phyloP scores from a whole-genome alignment of 2,797 vertebrate genomes.

The Myotis findleyi region DNA sequence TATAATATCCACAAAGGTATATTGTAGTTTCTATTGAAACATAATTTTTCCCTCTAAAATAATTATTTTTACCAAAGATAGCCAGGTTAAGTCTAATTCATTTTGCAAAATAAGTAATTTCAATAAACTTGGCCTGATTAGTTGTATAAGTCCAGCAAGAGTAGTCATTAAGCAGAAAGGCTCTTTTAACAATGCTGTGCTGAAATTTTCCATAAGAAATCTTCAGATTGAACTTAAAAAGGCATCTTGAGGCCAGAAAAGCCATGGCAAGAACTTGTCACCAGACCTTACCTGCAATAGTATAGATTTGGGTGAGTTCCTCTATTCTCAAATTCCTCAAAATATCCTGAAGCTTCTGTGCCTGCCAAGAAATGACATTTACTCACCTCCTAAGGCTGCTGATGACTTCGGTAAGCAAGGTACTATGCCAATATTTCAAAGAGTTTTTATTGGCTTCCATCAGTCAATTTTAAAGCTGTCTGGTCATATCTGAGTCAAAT shows the following conservation, averaged over 20 bases:
- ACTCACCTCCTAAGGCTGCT: background rate
- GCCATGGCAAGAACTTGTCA: background rate
- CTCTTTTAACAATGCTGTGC: background rate
- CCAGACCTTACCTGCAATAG: background rate
- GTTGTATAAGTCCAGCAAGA: background rate
- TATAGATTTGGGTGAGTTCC: background rate
- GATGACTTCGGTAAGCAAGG: background rate
- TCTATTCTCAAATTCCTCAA: background rate
- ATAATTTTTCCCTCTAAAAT: background rate
- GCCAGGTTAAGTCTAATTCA: background rate
- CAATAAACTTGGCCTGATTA: background rate
- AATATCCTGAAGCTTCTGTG: background rate
- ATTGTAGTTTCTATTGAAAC: background rate
- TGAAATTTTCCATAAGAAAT: background rate
- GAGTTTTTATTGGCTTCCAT: background rate
- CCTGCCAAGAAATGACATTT: background rate
- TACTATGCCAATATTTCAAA: background rate
- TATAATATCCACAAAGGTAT: background rate
- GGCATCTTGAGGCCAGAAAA: background rate
- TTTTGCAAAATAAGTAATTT: constrained; percentile 12
- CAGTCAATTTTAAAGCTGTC: background rate
- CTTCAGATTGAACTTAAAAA: background rate
- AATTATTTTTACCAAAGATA: background rate
- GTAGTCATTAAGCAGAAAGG: background rate
- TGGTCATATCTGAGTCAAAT: background rate